phyloP scores from a whole-genome alignment of 2,113 vertebrate genomes.

The Lepidothrix coronata region DNA sequence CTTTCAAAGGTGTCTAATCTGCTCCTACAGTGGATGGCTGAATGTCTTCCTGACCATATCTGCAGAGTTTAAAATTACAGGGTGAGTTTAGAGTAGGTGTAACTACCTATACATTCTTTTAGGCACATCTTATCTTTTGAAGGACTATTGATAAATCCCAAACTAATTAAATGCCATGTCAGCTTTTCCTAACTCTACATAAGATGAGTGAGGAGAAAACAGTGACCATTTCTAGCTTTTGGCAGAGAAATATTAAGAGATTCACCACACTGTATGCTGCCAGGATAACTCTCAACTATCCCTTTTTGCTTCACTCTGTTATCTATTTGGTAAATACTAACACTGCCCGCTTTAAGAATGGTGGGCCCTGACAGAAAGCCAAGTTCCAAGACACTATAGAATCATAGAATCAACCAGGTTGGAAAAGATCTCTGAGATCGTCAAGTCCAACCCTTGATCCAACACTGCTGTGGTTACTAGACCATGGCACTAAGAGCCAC shows the following conservation, averaged over 20 bases:
- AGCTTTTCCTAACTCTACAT: not conserved
- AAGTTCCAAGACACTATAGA: not conserved
- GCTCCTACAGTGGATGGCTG: not conserved
- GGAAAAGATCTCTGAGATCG: no score
- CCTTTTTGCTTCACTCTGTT: not conserved
- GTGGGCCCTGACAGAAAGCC: not conserved
- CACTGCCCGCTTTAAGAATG: not conserved
- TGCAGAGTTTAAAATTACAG: slow-evolving; percentile 13
- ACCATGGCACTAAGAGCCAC: no score
- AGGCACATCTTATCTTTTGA: not conserved
- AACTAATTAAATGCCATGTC: not conserved
- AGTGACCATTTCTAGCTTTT: not conserved
- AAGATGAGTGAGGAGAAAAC: not conserved
- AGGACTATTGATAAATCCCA: not conserved
- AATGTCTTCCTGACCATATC: slow-evolving; percentile 6
- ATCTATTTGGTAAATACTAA: not conserved
- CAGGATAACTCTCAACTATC: not conserved
- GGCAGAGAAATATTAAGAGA: not conserved
- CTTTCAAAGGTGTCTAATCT: slow-evolving; percentile 21
- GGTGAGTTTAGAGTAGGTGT: not conserved
- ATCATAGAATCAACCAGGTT: no score
- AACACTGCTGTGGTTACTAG: no score
- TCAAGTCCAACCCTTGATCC: no score
- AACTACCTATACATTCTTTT: not conserved
- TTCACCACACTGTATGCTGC: not conserved